These are phyloP conservation scores for Anniella stebbinsi DNA, from an alignment of 2,797 vertebrate genomes.

Conservation along the genomic window DNA sequence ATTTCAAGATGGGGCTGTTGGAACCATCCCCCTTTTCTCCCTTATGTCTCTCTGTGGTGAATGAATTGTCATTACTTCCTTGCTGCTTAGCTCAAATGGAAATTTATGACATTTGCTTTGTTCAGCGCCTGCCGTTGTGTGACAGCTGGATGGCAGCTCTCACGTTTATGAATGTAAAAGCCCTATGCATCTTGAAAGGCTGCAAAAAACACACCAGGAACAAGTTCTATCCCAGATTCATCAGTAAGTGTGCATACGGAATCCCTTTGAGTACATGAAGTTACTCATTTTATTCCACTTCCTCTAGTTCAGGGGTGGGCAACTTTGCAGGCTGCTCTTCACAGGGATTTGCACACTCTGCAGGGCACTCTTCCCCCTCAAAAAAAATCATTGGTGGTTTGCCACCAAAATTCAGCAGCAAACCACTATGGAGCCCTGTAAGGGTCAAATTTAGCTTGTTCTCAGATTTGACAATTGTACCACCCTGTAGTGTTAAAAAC, in stretches of 20 bases:
- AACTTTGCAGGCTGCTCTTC: too few species aligned
- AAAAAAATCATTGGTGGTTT: too few species aligned
- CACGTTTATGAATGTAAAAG: background rate
- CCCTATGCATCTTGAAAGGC: background rate
- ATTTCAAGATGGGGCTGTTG: background rate
- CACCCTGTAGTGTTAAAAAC: too few species aligned
- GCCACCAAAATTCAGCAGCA: too few species aligned
- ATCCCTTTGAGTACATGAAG: background rate
- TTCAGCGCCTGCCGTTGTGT: background rate
- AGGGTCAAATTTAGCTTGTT: too few species aligned
- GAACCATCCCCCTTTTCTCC: background rate
- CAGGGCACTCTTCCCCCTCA: too few species aligned
- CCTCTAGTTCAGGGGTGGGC: background rate
- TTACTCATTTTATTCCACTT: background rate
- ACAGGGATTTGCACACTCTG: too few species aligned
- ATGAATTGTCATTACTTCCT: background rate
- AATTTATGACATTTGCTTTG: background rate
- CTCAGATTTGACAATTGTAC: too few species aligned
- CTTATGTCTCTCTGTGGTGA: background rate
- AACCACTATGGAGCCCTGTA: too few species aligned
- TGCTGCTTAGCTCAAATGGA: background rate
- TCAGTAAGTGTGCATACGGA: background rate
- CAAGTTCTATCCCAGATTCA: background rate
- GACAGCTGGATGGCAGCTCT: background rate
- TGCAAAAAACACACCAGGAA: background rate